A percentile compares a stretch with the other conserved stretches of the same genome.
Evolutionary conservation across 2,113 vertebrate genomes (phyloP).

Genomic region (Microcebus murinus): DNA sequence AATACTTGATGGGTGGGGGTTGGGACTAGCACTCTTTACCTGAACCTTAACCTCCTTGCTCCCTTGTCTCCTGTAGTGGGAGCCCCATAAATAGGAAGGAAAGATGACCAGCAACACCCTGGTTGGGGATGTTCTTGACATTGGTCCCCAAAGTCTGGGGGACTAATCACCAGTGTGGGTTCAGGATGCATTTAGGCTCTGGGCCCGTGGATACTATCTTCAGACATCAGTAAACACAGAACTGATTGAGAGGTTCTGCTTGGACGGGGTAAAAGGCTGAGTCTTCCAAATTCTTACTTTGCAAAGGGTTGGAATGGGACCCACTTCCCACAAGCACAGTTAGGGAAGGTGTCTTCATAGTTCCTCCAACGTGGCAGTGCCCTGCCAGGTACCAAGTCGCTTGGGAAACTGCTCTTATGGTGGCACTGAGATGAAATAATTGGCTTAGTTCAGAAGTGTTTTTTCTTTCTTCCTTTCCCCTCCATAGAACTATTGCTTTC

Average conservation of each 20-base stretch:
- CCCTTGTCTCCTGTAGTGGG: neutral
- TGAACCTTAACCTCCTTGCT: neutral
- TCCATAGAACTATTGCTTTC: neutral
- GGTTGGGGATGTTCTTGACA: neutral
- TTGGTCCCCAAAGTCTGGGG: neutral
- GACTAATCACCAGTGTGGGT: neutral
- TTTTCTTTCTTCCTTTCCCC: neutral
- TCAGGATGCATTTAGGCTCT: neutral
- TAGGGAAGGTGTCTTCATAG: neutral
- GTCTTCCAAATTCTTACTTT: neutral
- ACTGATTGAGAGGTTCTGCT: neutral
- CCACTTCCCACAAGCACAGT: neutral
- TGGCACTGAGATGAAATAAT: neutral
- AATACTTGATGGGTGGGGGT: neutral
- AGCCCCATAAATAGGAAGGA: neutral
- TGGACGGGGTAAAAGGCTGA: neutral
- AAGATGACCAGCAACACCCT: neutral
- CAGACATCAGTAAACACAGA: neutral
- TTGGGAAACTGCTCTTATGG: neutral
- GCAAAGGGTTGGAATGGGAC: neutral
- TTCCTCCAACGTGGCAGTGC: neutral
- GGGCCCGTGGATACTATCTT: neutral
- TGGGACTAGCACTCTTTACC: neutral
- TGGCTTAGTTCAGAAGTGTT: neutral
- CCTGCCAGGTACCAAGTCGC: neutral